Conservation (phyloP, 1,140 invertebrate species). For the Brachionus paranguensis region DNA sequence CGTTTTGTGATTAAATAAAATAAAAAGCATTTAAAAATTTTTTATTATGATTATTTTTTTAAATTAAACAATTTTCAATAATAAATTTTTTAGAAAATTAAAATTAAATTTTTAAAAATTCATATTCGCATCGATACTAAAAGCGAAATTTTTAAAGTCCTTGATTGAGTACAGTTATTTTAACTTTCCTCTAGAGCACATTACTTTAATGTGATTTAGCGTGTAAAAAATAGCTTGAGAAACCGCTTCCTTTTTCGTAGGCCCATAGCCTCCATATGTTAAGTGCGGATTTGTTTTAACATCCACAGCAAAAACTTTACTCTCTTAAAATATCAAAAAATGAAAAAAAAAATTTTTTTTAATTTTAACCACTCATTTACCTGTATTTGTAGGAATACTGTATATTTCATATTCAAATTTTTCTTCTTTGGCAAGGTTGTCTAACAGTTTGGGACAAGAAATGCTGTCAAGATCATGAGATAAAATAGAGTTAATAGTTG, state of each 20-base stretch:
- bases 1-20: too few species aligned
- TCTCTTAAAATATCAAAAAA: neutral
- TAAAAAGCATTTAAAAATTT: too few species aligned
- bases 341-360: too few species aligned
- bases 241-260: neutral
- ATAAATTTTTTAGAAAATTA: neutral
- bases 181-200: conserved; percentile 4
- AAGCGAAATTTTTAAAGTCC: neutral
- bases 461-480: neutral
- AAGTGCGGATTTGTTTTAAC: neutral
- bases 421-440: neutral
- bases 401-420: conserved; percentile 20
- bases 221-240: neutral
- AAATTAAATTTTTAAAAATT: neutral
- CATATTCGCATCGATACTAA: neutral
- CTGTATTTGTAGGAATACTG: neutral
- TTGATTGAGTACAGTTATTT: neutral
- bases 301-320: neutral
- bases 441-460: neutral
- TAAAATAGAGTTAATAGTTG: neutral
- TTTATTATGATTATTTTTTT: too few species aligned
- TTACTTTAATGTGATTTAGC: conserved; percentile 15
- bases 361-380: neutral
- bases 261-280: conserved; percentile 14
- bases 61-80: too few species aligned